phyloP scores from a whole-genome alignment of 2,888 invertebrate genomes.

The Argyra leucocephala region DNA sequence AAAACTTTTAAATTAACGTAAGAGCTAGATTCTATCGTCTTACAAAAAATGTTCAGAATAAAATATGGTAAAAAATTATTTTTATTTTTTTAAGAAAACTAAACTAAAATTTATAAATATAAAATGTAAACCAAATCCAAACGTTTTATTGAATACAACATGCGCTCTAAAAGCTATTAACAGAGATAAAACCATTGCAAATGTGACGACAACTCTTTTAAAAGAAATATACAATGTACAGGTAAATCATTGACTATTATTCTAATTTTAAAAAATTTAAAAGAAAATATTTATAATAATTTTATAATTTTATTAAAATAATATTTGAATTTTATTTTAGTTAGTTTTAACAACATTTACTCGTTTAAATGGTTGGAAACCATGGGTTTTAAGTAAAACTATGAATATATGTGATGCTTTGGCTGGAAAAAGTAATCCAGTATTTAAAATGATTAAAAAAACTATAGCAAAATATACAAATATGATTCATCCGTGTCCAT shows the following conservation, averaged over 20 bases:
- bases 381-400: background rate
- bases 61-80: too few relatives aligned
- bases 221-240: too few relatives aligned
- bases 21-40: too few relatives aligned
- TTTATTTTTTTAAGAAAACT: background rate
- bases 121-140: background rate
- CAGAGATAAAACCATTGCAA: background rate
- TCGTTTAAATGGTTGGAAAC: background rate
- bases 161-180: background rate
- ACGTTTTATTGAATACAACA: background rate
- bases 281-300: too few relatives aligned
- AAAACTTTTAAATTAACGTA: too few relatives aligned
- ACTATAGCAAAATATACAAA: background rate
- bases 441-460: background rate
- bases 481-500: background rate
- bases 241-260: too few relatives aligned
- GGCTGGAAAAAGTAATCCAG: background rate
- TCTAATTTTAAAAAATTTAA: too few relatives aligned
- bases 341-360: background rate
- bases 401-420: background rate
- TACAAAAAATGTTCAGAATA: too few relatives aligned
- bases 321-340: background rate
- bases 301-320: too few relatives aligned
- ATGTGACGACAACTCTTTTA: too few relatives aligned
- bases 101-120: background rate